Conservation (phyloP, 2,797 vertebrate genomes). For the Pseudochirops cupreus region DNA sequence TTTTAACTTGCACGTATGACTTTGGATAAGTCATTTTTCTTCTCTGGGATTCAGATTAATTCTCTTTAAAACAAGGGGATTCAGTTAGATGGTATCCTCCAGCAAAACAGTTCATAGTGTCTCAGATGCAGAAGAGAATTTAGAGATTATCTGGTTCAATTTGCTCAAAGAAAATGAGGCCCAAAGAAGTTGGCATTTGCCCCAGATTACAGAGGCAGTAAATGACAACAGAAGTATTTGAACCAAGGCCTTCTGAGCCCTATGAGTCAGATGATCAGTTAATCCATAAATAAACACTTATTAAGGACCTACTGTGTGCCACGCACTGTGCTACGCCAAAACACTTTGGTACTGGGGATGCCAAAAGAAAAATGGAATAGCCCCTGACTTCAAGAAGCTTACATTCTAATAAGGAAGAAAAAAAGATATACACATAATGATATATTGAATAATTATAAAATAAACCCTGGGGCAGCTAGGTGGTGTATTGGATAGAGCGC, state of each 20-base stretch:
- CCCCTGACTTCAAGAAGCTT: too few relatives aligned
- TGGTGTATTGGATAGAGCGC: too few relatives aligned
- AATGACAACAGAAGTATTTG: background rate
- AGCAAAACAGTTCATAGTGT: background rate
- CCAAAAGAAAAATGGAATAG: background rate
- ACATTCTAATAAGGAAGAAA: too few relatives aligned
- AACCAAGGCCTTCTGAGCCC: background rate
- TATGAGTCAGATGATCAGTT: background rate
- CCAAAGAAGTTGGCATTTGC: background rate
- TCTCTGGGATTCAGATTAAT: background rate
- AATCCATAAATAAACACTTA: background rate
- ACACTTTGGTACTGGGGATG: background rate
- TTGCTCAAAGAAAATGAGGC: background rate
- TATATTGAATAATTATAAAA: too few relatives aligned
- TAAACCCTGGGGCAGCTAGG: too few relatives aligned
- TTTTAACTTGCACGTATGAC: background rate
- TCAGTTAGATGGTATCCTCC: background rate
- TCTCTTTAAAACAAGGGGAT: background rate
- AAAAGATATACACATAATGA: too few relatives aligned
- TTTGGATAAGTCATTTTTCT: background rate
- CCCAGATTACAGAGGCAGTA: background rate
- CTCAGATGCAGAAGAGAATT: background rate
- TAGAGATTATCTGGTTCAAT: background rate
- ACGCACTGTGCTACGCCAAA: background rate
- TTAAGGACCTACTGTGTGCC: background rate